Evolutionary conservation across 2,888 invertebrate genomes (phyloP).

Genomic region (Dasypogon diadema): DNA sequence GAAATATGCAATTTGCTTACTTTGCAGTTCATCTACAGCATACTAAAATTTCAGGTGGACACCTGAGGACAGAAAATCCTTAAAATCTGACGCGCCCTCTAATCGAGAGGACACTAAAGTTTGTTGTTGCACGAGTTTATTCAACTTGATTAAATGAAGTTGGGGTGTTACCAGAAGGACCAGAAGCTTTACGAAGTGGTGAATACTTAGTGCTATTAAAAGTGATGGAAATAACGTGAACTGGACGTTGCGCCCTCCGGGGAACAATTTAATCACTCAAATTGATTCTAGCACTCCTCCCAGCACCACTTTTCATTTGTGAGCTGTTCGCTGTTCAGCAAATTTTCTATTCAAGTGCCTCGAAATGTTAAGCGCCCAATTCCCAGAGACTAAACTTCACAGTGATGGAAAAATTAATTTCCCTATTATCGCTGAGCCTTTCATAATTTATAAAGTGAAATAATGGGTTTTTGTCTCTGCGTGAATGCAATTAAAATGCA

Average conservation of each 20-base stretch:
- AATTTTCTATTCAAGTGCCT: constrained; percentile 6
- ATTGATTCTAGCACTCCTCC: constrained; percentile 22
- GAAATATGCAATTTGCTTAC: no score
- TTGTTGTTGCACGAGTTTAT: no score
- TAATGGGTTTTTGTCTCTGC: constrained; percentile 31
- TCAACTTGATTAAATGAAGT: no score
- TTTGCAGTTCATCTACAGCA: no score
- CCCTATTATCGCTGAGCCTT: constrained; percentile 21
- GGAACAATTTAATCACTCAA: constrained; percentile 23
- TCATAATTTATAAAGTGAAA: constrained; percentile 40
- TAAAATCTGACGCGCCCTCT: no score
- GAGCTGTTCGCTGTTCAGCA: constrained; percentile 12
- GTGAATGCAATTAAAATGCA: constrained; percentile 37
- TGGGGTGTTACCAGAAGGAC: no score
- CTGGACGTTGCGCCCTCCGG: not conserved
- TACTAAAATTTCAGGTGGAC: no score
- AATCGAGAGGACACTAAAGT: no score
- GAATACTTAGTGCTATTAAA: not conserved
- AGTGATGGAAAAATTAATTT: constrained; percentile 30
- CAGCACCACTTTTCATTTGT: constrained; percentile 12
- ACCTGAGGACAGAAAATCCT: no score
- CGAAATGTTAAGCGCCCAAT: not conserved
- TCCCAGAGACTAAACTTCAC: no score
- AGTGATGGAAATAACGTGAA: not conserved
- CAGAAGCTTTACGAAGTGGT: no score